phyloP scores from a whole-genome alignment of 2,797 vertebrate species.

The Dendrocincla tyrannina region DNA sequence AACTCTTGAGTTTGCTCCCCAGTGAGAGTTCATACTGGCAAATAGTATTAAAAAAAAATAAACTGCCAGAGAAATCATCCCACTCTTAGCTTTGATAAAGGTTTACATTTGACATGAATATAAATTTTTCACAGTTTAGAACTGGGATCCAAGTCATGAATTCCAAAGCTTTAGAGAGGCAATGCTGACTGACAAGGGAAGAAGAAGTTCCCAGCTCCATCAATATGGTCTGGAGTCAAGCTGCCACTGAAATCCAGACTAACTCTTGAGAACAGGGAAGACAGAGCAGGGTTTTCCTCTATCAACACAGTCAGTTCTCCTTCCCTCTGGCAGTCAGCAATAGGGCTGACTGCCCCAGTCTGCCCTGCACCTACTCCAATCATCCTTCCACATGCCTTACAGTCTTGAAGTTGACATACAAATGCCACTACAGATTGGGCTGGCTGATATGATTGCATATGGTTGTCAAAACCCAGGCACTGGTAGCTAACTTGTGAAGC shows the following conservation, averaged over 20 bases:
- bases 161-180: not conserved
- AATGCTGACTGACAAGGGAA: not conserved
- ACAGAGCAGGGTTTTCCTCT: not conserved
- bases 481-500: not conserved
- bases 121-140: not conserved
- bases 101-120: not conserved
- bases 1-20: not conserved
- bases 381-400: not conserved
- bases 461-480: not conserved
- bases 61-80: not conserved
- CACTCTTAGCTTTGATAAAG: not conserved
- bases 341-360: not conserved
- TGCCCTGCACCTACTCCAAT: not conserved
- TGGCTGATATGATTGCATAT: not conserved
- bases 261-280: not conserved
- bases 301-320: not conserved
- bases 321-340: not conserved
- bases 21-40: not conserved
- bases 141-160: not conserved
- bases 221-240: not conserved
- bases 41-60: not conserved
- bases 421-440: not conserved
- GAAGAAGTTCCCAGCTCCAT: not conserved
- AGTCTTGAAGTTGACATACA: not conserved
- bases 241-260: not conserved